These are phyloP conservation scores for Hydractinia echinata DNA, from an alignment of 30 jellyfish, hydroid and myxozoan genomes.

Conservation along the genomic window DNA sequence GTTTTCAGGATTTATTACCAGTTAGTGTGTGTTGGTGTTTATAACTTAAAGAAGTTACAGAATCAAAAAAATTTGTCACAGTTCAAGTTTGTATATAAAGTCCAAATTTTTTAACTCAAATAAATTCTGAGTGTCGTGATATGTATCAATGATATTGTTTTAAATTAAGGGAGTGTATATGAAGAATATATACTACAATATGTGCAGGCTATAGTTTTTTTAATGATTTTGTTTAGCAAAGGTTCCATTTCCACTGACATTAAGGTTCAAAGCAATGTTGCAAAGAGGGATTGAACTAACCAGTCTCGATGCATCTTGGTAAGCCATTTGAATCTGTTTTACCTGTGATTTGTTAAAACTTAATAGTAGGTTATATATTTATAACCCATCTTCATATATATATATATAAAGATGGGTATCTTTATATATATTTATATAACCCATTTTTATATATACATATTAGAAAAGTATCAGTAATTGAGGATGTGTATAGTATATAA, in stretches of 20 bases:
- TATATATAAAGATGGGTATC: too few relatives aligned
- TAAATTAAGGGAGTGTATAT: background rate
- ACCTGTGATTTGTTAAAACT: too few relatives aligned
- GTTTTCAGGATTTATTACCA: conserved; percentile 93
- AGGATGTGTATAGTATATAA: too few relatives aligned
- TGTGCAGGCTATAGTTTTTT: background rate
- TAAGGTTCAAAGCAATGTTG: conserved; percentile 89
- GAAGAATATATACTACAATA: too few relatives aligned
- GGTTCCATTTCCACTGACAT: conserved; percentile 90
- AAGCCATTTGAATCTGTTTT: background rate
- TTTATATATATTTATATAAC: too few relatives aligned
- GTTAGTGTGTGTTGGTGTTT: conserved; percentile 26
- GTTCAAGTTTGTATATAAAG: background rate
- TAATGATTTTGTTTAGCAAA: conserved; percentile 48
- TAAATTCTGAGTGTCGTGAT: background rate
- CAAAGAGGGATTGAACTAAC: conserved; percentile 91
- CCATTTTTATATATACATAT: too few relatives aligned
- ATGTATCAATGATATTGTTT: background rate
- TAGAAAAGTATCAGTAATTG: too few relatives aligned
- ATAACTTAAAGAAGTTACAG: background rate
- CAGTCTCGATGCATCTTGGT: conserved; percentile 96
- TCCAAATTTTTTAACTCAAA: background rate
- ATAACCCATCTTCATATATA: too few relatives aligned
- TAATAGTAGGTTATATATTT: too few relatives aligned
- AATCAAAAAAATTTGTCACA: background rate